phyloP scores from a whole-genome alignment of 2,113 vertebrate genomes.

The Oenanthe oenanthe region DNA sequence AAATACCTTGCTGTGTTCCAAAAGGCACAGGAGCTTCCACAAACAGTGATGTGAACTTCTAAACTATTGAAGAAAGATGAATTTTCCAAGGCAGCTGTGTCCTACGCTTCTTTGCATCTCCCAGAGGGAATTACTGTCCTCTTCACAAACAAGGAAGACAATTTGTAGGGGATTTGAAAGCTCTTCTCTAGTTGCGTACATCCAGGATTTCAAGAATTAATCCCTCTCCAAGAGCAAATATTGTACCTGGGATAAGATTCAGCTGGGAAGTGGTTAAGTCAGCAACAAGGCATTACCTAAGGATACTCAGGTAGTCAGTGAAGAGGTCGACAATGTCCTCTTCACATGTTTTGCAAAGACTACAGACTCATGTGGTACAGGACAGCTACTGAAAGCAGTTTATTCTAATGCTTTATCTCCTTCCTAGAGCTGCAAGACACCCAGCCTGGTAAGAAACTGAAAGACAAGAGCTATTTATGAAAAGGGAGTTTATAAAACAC shows the following conservation, averaged over 20 bases:
- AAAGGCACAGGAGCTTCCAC: not conserved
- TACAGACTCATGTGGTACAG: not conserved
- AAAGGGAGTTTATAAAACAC: not conserved
- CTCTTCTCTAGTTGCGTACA: not conserved
- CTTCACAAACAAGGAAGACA: not conserved
- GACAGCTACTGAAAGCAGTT: conserved; percentile 37
- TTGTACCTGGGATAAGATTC: conserved; percentile 48
- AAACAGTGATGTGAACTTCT: not conserved
- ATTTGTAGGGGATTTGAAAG: conserved; percentile 70
- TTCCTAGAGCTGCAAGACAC: not conserved
- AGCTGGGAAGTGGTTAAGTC: conserved; percentile 25
- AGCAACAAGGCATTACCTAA: conserved; percentile 67
- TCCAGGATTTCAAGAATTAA: conserved; percentile 60
- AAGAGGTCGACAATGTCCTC: not conserved
- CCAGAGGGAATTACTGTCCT: not conserved
- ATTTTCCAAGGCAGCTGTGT: not conserved
- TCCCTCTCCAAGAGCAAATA: conserved; percentile 30
- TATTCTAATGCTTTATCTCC: conserved; percentile 18
- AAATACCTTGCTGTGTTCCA: conserved; percentile 54
- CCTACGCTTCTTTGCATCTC: not conserved
- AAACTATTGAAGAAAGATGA: not conserved
- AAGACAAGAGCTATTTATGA: not conserved
- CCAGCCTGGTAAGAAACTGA: conserved; percentile 10
- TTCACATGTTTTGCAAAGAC: not conserved
- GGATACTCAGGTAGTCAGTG: not conserved